phyloP scores from a whole-genome alignment of 92 coral and sea anemone species.

The Galaxea fascicularis region DNA sequence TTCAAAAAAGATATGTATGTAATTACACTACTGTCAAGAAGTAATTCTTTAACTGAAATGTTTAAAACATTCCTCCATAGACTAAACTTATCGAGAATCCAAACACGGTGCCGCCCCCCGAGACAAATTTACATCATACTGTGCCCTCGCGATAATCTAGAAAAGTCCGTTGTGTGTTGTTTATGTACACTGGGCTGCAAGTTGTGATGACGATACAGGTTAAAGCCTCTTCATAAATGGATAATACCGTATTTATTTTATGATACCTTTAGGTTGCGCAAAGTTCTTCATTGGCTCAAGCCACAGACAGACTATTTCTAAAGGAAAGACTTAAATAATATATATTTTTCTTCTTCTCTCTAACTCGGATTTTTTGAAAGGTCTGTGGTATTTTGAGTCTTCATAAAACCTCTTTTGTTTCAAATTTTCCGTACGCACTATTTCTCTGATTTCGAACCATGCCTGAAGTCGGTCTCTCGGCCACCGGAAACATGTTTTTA shows the following conservation, averaged over 20 bases:
- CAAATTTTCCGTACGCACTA: too few species aligned
- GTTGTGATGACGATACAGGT: not conserved
- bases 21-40: too few species aligned
- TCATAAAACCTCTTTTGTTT: not conserved
- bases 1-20: not conserved
- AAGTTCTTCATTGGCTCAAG: not conserved
- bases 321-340: not conserved
- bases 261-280: not conserved
- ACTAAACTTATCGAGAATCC: too few species aligned
- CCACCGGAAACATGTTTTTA: too few species aligned
- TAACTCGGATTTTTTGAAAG: not conserved
- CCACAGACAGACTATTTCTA: not conserved
- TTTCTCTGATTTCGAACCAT: too few species aligned
- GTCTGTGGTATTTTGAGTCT: not conserved
- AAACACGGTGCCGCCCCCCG: not conserved
- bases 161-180: not conserved
- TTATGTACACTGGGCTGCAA: not conserved
- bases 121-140: not conserved
- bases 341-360: too few species aligned
- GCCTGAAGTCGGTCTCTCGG: too few species aligned
- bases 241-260: not conserved
- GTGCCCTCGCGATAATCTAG: not conserved
- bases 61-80: too few species aligned
- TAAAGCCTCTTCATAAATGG: not conserved
- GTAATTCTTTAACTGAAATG: too few species aligned